Percentiles rank a stretch among this genome's conserved stretches.
These are phyloP conservation scores for Sebastes iracundus DNA, from an alignment of 2,797 vertebrate genomes.

Conservation along the genomic window DNA sequence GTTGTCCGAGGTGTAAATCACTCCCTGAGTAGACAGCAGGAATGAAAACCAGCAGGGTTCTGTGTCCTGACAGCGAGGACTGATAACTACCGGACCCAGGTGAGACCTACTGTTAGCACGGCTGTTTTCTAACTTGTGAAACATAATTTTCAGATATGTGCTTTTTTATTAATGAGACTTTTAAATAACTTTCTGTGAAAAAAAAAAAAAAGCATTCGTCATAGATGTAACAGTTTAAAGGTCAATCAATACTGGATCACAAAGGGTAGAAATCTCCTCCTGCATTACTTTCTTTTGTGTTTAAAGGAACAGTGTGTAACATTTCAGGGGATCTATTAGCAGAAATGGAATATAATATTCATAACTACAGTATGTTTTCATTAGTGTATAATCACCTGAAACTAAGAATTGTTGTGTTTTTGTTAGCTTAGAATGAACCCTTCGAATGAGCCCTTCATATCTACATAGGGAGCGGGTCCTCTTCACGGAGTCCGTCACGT, in stretches of 20 bases:
- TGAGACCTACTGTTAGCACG: background rate
- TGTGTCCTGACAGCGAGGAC: background rate
- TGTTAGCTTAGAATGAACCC: too few species aligned
- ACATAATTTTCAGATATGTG: background rate
- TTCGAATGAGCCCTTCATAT: too few species aligned
- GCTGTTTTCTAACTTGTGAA: background rate
- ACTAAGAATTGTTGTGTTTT: too few species aligned
- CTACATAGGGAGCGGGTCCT: too few species aligned
- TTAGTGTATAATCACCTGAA: too few species aligned
- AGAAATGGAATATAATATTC: too few species aligned
- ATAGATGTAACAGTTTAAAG: background rate
- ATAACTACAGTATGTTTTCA: too few species aligned
- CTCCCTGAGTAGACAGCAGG: constrained; percentile 36
- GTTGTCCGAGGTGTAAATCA: constrained; percentile 35
- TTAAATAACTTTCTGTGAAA: background rate
- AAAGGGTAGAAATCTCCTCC: background rate
- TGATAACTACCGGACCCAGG: background rate
- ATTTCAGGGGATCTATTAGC: too few species aligned
- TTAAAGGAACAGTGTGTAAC: background rate
- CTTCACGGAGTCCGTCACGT: too few species aligned
- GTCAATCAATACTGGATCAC: background rate
- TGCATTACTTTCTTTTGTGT: background rate
- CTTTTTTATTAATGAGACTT: background rate
- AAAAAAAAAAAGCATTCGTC: background rate
- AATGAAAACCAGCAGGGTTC: constrained; percentile 35